These are phyloP conservation scores for Sander lucioperca DNA, from an alignment of 2,113 vertebrate species.

Conservation along the genomic window DNA sequence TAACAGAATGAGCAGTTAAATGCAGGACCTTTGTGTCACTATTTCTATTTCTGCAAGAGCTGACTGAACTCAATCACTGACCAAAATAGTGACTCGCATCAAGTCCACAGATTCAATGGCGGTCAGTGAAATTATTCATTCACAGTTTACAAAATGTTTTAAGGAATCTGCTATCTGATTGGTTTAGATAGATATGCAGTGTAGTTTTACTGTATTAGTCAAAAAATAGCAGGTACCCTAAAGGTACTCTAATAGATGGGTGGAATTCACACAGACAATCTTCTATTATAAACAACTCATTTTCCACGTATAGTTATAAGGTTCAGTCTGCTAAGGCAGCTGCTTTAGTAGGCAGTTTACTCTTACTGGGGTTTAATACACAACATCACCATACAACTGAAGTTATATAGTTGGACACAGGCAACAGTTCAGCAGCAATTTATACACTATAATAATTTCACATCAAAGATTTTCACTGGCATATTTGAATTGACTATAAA, in stretches of 20 bases:
- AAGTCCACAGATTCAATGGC: neutral
- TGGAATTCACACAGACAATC: neutral
- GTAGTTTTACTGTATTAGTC: neutral
- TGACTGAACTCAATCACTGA: conserved; percentile 1
- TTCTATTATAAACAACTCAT: neutral
- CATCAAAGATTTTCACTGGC: neutral
- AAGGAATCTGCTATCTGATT: neutral
- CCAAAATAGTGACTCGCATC: neutral
- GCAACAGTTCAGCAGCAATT: neutral
- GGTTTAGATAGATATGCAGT: neutral
- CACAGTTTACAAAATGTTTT: neutral
- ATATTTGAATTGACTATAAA: neutral
- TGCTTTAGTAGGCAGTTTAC: neutral
- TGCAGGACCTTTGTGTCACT: neutral
- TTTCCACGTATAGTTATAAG: neutral
- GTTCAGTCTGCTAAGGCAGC: neutral
- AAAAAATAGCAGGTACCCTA: neutral
- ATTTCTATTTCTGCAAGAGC: neutral
- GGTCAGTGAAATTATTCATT: conserved; percentile 14
- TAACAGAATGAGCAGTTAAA: neutral
- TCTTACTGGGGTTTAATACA: neutral
- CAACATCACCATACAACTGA: neutral
- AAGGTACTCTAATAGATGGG: neutral
- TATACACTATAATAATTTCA: neutral
- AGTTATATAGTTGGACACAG: neutral